Evolutionary conservation across 2,888 invertebrate species (phyloP), one percentile per base, ranked within the genome.

Genomic region (Drosophila tripunctata): DNA sequence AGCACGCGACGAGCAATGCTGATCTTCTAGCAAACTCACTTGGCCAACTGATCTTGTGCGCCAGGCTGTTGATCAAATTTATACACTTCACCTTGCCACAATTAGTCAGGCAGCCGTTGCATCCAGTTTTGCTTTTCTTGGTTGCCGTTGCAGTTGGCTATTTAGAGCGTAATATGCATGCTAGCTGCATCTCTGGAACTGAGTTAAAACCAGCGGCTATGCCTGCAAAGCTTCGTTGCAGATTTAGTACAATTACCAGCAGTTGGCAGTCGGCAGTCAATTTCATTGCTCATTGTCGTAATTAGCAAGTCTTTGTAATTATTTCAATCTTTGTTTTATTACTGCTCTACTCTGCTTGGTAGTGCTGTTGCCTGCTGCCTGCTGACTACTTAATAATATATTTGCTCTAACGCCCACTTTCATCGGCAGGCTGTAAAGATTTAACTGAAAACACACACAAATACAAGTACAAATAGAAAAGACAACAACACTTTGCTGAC

Each of bases 1-100:
- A 22, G 41, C 52, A 44, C 38, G 38, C 56, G 12, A n/a, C 36
- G 17, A 21, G 19, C n/a, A n/a, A n/a, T 31, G 44, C 51, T 68
- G 45, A 54, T 56, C 60, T 65, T 56, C 50, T 30, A 67, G 58
- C 78, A 61, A 77, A 69, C 67, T 67, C 85, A 63, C 77, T 79
- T 67, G 65, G 82, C 77, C 88, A 87, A 89, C 89, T 89, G 89
- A 89, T 89, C 89, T 88, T 80, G 77, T 77, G 75, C 76, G 81
- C 58, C 74, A 48, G 72, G 33, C 65, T 71, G 77, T 67, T 71
- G 67, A 54, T 71, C 87, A 87, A 83, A 87, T 88, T 88, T 88
- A 89, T 89, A 88, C 89, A 88, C 81, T 87, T 83, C 62, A 76
- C 74, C 58, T 69, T 86, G 83, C 81, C 84, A 84, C 81, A 84